Evolutionary conservation across 2,113 vertebrate genomes (phyloP).

Genomic region (Scopus umbretta): DNA sequence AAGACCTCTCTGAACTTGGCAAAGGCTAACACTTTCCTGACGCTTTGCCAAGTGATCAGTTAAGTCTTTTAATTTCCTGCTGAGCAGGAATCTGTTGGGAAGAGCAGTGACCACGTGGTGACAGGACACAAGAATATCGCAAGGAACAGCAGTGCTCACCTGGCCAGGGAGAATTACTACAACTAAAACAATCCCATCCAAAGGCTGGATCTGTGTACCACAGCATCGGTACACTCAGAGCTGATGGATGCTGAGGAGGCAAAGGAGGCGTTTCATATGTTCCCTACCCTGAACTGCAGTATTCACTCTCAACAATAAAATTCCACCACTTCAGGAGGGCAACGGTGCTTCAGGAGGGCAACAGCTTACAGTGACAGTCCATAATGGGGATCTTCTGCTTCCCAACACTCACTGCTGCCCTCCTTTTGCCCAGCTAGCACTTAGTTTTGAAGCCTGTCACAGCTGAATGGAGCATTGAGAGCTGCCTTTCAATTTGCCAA

Average conservation of each 20-base stretch:
- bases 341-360: not conserved
- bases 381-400: not conserved
- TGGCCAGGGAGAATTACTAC: not conserved
- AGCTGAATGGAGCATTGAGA: not conserved
- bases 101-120: not conserved
- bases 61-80: not conserved
- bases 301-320: not conserved
- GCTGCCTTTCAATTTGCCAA: not conserved
- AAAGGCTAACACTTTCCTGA: not conserved
- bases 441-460: not conserved
- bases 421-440: not conserved
- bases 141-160: not conserved
- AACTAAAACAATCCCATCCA: not conserved
- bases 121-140: not conserved
- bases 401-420: not conserved
- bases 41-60: not conserved
- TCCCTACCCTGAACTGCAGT: not conserved
- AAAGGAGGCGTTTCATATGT: not conserved
- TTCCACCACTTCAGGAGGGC: not conserved
- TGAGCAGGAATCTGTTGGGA: not conserved
- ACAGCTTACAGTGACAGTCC: not conserved
- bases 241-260: rapidly evolving
- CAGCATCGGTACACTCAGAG: rapidly evolving
- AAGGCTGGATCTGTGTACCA: not conserved
- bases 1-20: not conserved